Evolutionary conservation across 2,113 vertebrate species (phyloP), one percentile per base, ranked within the genome.

Genomic region (Microtus oregoni): DNA sequence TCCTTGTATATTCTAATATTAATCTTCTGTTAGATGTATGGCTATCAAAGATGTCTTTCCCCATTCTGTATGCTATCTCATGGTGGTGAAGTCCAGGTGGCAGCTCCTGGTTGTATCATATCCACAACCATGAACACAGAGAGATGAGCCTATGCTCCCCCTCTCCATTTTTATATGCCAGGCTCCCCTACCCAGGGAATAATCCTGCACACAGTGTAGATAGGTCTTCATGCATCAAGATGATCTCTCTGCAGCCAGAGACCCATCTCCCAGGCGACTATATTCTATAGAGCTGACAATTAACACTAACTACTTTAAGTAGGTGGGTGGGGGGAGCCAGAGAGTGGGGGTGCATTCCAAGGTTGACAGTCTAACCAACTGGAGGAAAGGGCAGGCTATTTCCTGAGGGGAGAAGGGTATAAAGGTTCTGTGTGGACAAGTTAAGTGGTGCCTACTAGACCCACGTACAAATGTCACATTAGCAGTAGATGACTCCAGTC

Each of bases 321-420:
- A 38, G 52, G 79, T n/a, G 35, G n/a, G 22, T 22, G 30, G 3
- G 30, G 41, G 41, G 13, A 63, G 44, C 2, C 7, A 44, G 61
- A 3, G 8, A 86, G 26, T 28, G 52, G 67, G 41, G 41, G 52
- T 44, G 7, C 38, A 15, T 91, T 72, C 58, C 61, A 89, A 96
- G 55, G 24, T 67, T 86, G 30, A 12, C 9, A 26, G 1, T 8
- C 52, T 55, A 72, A 73, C 67, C 50, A 76, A 44, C 41, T 5
- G 20, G 92, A 96, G 95, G 90, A 93, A 89, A 22, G 68, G 19
- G 79, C 83, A 44, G 55, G 35, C 86, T 81, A 86, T 77, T 93
- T 94, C 30, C 97, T 63, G 85, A 77, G 50, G 77, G 35, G 61
- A 58, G 38, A 68, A 85, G 91, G 68, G 68, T 9, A 11, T 0